phyloP scores from a whole-genome alignment of 1,140 invertebrate genomes.

The Magallana ariakensis region DNA sequence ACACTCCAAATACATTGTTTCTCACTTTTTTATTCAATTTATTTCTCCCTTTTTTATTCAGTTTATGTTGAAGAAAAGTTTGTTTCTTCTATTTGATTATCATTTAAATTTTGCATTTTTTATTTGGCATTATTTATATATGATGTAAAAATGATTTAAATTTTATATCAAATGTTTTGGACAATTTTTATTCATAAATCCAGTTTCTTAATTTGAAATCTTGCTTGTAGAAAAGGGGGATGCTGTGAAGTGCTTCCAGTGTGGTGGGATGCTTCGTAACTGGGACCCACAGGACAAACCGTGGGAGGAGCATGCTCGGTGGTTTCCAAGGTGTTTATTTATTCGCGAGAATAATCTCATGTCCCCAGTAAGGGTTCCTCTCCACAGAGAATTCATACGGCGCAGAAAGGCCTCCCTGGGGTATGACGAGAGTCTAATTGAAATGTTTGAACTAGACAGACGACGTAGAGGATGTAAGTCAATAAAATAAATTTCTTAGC shows the following conservation, averaged over 20 bases:
- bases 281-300: slow-evolving; percentile 44
- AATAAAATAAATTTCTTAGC: background rate
- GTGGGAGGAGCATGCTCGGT: slow-evolving; percentile 38
- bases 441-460: slow-evolving; percentile 20
- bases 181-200: too few relatives aligned
- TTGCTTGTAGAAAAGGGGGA: slow-evolving; percentile 29
- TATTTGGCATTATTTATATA: too few relatives aligned
- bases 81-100: too few relatives aligned
- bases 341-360: slow-evolving; percentile 20
- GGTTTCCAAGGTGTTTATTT: slow-evolving; percentile 45
- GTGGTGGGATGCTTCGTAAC: slow-evolving; percentile 39
- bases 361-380: background rate
- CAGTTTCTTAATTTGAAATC: background rate
- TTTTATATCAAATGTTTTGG: too few relatives aligned
- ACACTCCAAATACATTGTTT: too few relatives aligned
- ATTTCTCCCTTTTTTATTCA: too few relatives aligned
- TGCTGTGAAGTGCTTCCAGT: slow-evolving; percentile 48
- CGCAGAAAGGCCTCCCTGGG: slow-evolving; percentile 5
- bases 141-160: too few relatives aligned
- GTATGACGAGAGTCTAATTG: slow-evolving; percentile 36
- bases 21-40: too few relatives aligned
- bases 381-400: background rate
- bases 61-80: too few relatives aligned
- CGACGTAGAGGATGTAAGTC: slow-evolving; percentile 9
- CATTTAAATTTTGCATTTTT: too few relatives aligned